Conservation (phyloP, 2,797 vertebrate species). For the Bucorvus abyssinicus region DNA sequence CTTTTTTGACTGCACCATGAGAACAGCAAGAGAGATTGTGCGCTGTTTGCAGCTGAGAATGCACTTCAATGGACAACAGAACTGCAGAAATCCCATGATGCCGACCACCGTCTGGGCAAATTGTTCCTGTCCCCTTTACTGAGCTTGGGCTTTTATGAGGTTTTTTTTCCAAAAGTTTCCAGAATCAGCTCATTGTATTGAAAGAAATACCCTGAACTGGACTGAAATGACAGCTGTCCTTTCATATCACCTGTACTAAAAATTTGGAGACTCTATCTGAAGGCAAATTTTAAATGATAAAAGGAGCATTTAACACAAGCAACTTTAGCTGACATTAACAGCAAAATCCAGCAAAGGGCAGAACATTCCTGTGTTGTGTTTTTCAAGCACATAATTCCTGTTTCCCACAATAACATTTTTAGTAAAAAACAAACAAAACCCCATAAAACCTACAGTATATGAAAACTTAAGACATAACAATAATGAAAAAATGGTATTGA, state of each 20-base stretch:
- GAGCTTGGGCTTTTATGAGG: not conserved
- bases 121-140: not conserved
- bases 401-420: conserved; percentile 76
- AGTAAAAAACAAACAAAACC: conserved; percentile 66
- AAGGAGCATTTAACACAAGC: conserved; percentile 56
- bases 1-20: conserved; percentile 26
- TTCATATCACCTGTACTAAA: conserved; percentile 29
- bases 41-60: conserved; percentile 68
- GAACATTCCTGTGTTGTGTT: conserved; percentile 70
- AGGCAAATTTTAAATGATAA: conserved; percentile 49
- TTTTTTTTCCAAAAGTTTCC: not conserved
- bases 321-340: conserved; percentile 53
- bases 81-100: conserved; percentile 47
- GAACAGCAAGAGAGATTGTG: conserved; percentile 58
- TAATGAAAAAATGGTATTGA: conserved; percentile 70
- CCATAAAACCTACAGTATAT: conserved; percentile 69
- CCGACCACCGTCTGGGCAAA: conserved; percentile 35
- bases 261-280: conserved; percentile 48
- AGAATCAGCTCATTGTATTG: conserved; percentile 60
- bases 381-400: conserved; percentile 74
- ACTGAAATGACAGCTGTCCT: conserved; percentile 16
- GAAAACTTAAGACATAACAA: conserved; percentile 76
- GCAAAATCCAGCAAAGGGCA: conserved; percentile 62
- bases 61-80: conserved; percentile 65
- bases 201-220: conserved; percentile 36